Evolutionary conservation across 2,113 vertebrate genomes (phyloP), one percentile per base, ranked within the genome.

Genomic region (Menidia beryllina): DNA sequence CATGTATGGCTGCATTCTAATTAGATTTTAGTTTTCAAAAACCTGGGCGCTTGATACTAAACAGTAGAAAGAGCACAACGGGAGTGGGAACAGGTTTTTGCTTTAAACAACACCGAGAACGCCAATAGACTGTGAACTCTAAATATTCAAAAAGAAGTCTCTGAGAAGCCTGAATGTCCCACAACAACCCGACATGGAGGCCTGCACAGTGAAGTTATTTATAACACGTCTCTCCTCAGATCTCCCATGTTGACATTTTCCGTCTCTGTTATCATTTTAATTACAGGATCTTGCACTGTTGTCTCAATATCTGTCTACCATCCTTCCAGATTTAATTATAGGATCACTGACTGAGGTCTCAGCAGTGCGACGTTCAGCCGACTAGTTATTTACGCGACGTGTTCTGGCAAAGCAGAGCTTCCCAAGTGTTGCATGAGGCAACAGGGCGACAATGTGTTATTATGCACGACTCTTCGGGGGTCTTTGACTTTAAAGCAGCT

Each of bases 371-470:
- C 21, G n/a, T 54, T 23, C 68, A 78, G 67, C 61, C 61, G 77
- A 69, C 21, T 65, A 7, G 27, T 72, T 80, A 48, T 78, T 83
- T 45, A 63, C 51, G 50, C 12, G 76, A 4, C 91, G 41, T 70
- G 91, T 90, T 25, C 67, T 53, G 75, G 61, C 88, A 88, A 10
- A 79, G 45, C 51, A 1, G 6, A 5, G 27, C 58, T 64, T 50
- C 45, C 73, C 17, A 63, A 69, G 52, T 58, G 21, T 15, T 65
- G 50, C 69, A 65, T 24, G 17, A 54, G 34, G 66, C 24, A 36
- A 58, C 36, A 58, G 63, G 60, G 48, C 45, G 5, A 6, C 26
- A 24, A 41, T 54, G 3, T 23, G 38, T 26, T 25, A 36, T 20
- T 9, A 36, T 50, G 57, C 43, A 13, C 51, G 51, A n/a, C 17